Evolutionary conservation across 2,888 invertebrate genomes (phyloP).

Genomic region (Leptinotarsa haldemani): DNA sequence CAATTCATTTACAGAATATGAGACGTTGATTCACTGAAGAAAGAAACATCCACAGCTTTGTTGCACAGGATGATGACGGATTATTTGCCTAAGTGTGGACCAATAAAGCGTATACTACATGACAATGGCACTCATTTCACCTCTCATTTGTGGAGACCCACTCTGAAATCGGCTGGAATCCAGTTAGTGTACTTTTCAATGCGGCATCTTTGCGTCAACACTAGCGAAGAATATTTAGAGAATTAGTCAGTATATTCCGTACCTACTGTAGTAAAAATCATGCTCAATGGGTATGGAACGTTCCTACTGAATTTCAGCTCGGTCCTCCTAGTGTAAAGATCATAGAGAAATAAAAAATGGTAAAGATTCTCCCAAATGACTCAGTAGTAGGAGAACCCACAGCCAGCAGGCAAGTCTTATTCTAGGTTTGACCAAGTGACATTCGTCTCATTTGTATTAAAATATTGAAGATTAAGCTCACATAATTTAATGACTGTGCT

Average conservation of each 20-base stretch:
- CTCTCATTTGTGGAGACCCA: neutral
- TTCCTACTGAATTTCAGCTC: too few relatives aligned
- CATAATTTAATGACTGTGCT: too few relatives aligned
- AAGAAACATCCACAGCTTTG: neutral
- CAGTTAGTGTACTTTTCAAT: neutral
- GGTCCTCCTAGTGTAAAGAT: too few relatives aligned
- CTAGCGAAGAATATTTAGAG: neutral
- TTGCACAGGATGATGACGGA: neutral
- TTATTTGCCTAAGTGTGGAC: neutral
- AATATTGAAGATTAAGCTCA: too few relatives aligned
- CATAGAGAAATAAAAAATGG: too few relatives aligned
- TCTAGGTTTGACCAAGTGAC: too few relatives aligned
- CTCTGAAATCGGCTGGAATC: neutral
- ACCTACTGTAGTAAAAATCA: neutral
- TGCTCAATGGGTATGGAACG: neutral
- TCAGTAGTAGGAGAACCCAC: too few relatives aligned
- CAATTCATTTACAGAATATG: neutral
- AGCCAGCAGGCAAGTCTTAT: too few relatives aligned
- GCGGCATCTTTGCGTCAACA: neutral
- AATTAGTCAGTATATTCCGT: neutral
- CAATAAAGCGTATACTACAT: neutral
- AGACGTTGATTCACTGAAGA: neutral
- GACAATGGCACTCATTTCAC: conserved; percentile 8
- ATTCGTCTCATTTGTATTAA: too few relatives aligned
- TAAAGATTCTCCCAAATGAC: too few relatives aligned